Conservation (phyloP, 92 coral and sea anemone genomes). For the Epizoanthus rinbou region DNA sequence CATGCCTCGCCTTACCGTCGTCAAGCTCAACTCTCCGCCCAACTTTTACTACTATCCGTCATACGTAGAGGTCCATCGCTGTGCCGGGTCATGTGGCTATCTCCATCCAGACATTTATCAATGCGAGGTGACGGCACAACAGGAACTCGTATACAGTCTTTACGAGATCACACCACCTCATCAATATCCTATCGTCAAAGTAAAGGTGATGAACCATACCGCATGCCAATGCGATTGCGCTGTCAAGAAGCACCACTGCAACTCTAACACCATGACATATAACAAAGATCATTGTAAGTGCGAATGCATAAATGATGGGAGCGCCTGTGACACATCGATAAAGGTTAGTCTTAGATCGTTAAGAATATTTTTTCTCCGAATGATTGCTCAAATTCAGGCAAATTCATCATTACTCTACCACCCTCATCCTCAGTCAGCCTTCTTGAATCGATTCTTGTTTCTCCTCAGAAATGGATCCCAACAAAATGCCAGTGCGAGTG, state of each 20-base stretch:
- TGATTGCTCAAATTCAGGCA: neutral
- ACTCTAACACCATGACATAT: conserved; percentile 40
- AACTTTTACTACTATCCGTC: neutral
- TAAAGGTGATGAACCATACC: conserved; percentile 56
- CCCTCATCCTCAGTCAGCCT: no score
- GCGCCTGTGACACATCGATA: conserved; percentile 18
- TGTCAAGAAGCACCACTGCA: conserved; percentile 43
- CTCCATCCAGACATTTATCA: neutral
- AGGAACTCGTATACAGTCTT: neutral
- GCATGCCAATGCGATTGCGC: conserved; percentile 58
- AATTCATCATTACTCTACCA: neutral
- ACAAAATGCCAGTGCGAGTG: neutral
- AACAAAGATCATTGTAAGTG: conserved; percentile 31
- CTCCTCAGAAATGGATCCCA: neutral
- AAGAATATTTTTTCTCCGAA: neutral
- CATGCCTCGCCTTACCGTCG: neutral
- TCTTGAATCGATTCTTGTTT: neutral
- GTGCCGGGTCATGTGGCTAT: neutral
- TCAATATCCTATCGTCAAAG: neutral
- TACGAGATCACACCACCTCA: neutral
- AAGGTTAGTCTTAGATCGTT: conserved; percentile 20
- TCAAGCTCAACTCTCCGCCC: neutral
- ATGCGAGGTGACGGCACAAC: neutral
- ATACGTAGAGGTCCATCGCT: neutral
- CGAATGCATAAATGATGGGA: conserved; percentile 10